A percentile compares a stretch with the other conserved stretches of the same genome.
phyloP scores from a whole-genome alignment of 2,797 vertebrate genomes.

The Danio albolineatus region DNA sequence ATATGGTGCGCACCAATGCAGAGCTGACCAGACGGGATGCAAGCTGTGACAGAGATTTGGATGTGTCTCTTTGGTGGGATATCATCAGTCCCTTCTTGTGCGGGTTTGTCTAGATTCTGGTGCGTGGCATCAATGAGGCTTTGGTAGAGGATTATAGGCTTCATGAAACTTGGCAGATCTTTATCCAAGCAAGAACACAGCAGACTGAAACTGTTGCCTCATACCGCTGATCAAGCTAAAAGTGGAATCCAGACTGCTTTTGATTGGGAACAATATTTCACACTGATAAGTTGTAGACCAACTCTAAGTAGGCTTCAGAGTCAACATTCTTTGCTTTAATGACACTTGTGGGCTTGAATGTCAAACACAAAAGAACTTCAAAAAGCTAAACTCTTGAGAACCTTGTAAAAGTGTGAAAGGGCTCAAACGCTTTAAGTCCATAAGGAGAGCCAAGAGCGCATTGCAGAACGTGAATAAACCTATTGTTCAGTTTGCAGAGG shows the following conservation, averaged over 20 bases:
- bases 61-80: slow-evolving; percentile 25
- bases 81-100: slow-evolving; percentile 61
- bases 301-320: slow-evolving; percentile 45
- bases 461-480: slow-evolving; percentile 33
- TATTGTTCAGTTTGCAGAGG: slow-evolving; percentile 44
- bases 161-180: slow-evolving; percentile 64
- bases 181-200: slow-evolving; percentile 58
- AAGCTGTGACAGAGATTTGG: slow-evolving; percentile 54
- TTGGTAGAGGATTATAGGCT: slow-evolving; percentile 70
- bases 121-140: slow-evolving; percentile 57
- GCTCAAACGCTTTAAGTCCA: slow-evolving; percentile 32
- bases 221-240: slow-evolving; percentile 22
- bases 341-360: slow-evolving; percentile 38
- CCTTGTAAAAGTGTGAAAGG: slow-evolving; percentile 45
- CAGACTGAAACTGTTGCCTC: slow-evolving; percentile 40
- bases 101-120: slow-evolving; percentile 64
- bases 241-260: slow-evolving; percentile 1
- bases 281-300: slow-evolving; percentile 42
- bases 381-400: slow-evolving; percentile 35
- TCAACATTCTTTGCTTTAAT: slow-evolving; percentile 23
- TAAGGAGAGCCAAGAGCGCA: slow-evolving; percentile 23
- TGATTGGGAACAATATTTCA: slow-evolving; percentile 34
- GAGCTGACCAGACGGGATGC: slow-evolving; percentile 54
- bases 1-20: slow-evolving; percentile 31
- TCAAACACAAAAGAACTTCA: slow-evolving; percentile 57